These are phyloP conservation scores for Pogonocherus hispidulus DNA, from an alignment of 2,888 invertebrate genomes.

Conservation along the genomic window DNA sequence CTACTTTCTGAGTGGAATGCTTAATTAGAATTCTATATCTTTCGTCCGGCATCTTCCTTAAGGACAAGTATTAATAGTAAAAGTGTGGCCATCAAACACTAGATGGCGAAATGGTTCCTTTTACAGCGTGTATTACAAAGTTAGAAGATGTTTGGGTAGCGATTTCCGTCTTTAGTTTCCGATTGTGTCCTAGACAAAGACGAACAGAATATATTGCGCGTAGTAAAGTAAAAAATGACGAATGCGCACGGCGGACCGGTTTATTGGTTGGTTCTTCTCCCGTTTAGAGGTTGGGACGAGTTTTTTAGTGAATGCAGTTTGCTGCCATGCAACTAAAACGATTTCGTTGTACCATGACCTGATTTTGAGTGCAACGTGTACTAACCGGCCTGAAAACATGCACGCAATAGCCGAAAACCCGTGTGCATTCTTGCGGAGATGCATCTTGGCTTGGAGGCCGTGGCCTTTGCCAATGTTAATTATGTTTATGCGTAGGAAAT, in stretches of 20 bases:
- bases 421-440: conserved; percentile 48
- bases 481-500: conserved; percentile 33
- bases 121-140: conserved; percentile 34
- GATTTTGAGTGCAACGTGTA: conserved; percentile 66
- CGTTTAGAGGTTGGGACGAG: conserved; percentile 66
- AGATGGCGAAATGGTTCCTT: not conserved
- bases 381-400: conserved; percentile 64
- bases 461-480: conserved; percentile 47
- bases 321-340: conserved; percentile 67
- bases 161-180: conserved; percentile 51
- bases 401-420: conserved; percentile 46
- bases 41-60: not conserved
- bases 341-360: conserved; percentile 69
- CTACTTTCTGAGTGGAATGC: no score
- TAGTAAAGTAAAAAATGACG: conserved; percentile 64
- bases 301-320: conserved; percentile 66
- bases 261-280: conserved; percentile 65
- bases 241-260: conserved; percentile 64
- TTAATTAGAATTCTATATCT: no score
- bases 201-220: conserved; percentile 54
- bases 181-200: conserved; percentile 59
- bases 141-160: conserved; percentile 48
- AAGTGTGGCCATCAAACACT: not conserved
- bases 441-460: conserved; percentile 58
- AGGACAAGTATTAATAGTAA: not conserved